phyloP scores from a whole-genome alignment of 2,113 vertebrate genomes.

The Origma solitaria region DNA sequence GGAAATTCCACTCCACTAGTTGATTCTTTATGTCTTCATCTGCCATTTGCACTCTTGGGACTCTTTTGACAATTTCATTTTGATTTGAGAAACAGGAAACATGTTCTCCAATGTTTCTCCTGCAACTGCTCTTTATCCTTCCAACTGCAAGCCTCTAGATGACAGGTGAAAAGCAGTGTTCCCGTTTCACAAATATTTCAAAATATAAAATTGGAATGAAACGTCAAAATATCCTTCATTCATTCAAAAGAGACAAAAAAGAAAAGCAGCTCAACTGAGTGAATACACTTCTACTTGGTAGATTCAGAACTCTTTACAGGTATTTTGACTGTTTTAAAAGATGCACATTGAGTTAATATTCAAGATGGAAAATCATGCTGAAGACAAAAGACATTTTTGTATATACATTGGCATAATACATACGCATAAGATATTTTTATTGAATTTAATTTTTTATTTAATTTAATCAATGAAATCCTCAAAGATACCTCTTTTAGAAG shows the following conservation, averaged over 20 bases:
- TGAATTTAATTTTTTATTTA: not conserved
- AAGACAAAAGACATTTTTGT: not conserved
- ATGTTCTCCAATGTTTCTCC: not conserved
- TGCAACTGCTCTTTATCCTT: not conserved
- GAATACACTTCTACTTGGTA: not conserved
- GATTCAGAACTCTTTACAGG: not conserved
- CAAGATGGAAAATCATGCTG: not conserved
- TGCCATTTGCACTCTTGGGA: not conserved
- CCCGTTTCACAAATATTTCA: not conserved
- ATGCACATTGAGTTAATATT: not conserved
- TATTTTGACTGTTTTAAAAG: not conserved
- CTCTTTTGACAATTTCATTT: not conserved
- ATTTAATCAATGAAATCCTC: not conserved
- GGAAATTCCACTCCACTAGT: not conserved
- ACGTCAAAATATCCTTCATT: not conserved
- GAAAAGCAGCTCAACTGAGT: fast-evolving
- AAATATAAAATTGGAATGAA: not conserved
- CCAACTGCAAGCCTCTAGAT: not conserved
- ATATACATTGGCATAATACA: not conserved
- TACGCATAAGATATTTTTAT: not conserved
- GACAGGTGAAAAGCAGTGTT: not conserved
- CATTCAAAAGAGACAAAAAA: not conserved
- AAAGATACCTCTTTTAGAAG: not conserved
- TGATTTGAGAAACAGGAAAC: not conserved
- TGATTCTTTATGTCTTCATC: not conserved